These are phyloP conservation scores for Hippocampus kuda DNA, from an alignment of 2,797 vertebrate genomes.

Conservation along the genomic window DNA sequence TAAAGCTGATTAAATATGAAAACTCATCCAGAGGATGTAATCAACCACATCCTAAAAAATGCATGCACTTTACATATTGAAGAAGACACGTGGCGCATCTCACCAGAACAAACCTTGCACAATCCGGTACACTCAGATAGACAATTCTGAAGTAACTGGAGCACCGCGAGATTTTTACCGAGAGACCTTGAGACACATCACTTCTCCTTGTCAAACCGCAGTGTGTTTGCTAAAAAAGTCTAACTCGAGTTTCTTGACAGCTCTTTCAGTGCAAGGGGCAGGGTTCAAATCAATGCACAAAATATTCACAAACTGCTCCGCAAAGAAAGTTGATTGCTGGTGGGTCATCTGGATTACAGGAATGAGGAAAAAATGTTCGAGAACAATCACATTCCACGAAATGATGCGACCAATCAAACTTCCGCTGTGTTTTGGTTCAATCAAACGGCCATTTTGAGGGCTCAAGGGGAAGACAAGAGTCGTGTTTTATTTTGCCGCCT, in stretches of 20 bases:
- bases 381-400: slow-evolving; percentile 45
- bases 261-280: neutral
- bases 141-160: slow-evolving; percentile 32
- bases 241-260: neutral
- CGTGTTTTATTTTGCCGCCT: neutral
- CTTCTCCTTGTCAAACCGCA: slow-evolving; percentile 27
- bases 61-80: slow-evolving; percentile 37
- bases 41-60: slow-evolving; percentile 50
- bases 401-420: slow-evolving; percentile 44
- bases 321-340: slow-evolving; percentile 7
- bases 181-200: slow-evolving; percentile 16
- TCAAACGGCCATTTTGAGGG: slow-evolving; percentile 13
- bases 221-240: slow-evolving; percentile 13
- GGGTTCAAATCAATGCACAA: slow-evolving; percentile 16
- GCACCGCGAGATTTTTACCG: slow-evolving; percentile 26
- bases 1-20: slow-evolving; percentile 53
- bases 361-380: slow-evolving; percentile 23
- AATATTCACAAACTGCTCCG: slow-evolving; percentile 22
- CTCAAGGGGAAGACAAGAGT: slow-evolving; percentile 26
- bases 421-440: neutral
- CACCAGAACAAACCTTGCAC: slow-evolving; percentile 20
- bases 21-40: slow-evolving; percentile 42
- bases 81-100: slow-evolving; percentile 16
- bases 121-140: slow-evolving; percentile 24
- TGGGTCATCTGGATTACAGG: slow-evolving; percentile 17